Conservation (phyloP, 2,113 vertebrate species). For the Nibea albiflora region DNA sequence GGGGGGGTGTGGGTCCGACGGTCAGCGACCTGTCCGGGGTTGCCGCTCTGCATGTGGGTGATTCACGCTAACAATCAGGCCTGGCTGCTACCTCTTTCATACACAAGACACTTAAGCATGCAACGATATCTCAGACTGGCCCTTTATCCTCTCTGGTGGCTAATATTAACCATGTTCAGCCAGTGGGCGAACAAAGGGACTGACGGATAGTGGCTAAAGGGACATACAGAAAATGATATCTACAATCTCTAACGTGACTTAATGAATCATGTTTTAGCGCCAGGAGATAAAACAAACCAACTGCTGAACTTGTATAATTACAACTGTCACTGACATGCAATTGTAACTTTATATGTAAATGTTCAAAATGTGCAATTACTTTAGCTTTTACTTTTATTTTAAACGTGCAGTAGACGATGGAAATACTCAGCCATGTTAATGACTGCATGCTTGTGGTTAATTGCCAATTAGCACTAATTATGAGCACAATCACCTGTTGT, state of each 20-base stretch:
- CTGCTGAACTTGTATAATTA: background rate
- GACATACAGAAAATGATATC: background rate
- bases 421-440: background rate
- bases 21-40: constrained; percentile 52
- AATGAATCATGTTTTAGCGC: background rate
- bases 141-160: background rate
- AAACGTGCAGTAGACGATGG: too few species aligned
- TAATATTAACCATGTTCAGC: background rate
- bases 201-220: background rate
- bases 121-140: background rate
- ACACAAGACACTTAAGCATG: background rate
- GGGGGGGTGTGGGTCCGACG: constrained; percentile 68
- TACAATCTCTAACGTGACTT: too few species aligned
- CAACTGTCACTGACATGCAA: background rate
- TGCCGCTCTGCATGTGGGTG: constrained; percentile 20
- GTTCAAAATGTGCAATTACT: background rate
- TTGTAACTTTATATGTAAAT: background rate
- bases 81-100: background rate
- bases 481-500: constrained; percentile 57
- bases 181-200: constrained; percentile 71
- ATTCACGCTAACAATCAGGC: background rate
- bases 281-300: background rate
- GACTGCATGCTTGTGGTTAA: background rate
- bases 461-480: constrained; percentile 45
- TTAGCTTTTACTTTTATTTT: background rate